Percentiles rank a stretch among this genome's conserved stretches.
Evolutionary conservation across 2,888 invertebrate genomes (phyloP).

Genomic region (Oligia latruncula): DNA sequence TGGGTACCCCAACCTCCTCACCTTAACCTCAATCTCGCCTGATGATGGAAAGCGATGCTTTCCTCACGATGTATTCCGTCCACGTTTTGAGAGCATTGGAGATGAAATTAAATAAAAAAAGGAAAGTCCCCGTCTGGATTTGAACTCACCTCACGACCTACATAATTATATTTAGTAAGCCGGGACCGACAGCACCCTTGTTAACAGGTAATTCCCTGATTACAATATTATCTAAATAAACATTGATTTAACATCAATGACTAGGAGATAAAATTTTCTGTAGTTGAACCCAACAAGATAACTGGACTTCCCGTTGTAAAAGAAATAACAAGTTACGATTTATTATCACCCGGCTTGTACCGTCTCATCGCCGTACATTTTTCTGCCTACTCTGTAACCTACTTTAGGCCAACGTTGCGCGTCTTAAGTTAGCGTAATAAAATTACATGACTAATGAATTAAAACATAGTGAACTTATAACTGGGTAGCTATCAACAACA

Average conservation of each 20-base stretch:
- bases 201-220: conserved; percentile 23
- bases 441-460: too few relatives aligned
- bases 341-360: too few relatives aligned
- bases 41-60: not conserved
- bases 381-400: too few relatives aligned
- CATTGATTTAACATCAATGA: not conserved
- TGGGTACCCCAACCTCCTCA: too few relatives aligned
- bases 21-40: too few relatives aligned
- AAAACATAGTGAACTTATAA: too few relatives aligned
- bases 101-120: not conserved
- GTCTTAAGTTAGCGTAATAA: too few relatives aligned
- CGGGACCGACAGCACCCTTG: not conserved
- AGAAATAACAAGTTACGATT: not conserved
- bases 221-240: not conserved
- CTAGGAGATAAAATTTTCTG: not conserved
- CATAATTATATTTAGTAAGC: not conserved
- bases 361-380: too few relatives aligned
- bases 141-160: not conserved
- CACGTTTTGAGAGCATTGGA: not conserved
- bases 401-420: too few relatives aligned
- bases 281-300: conserved; percentile 2
- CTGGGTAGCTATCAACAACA: too few relatives aligned
- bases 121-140: not conserved
- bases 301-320: conserved; percentile 4
- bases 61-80: not conserved